A percentile compares a stretch with the other conserved stretches of the same genome.
Evolutionary conservation across 2,888 invertebrate species (phyloP).

Genomic region (Sarcophaga subvicina): DNA sequence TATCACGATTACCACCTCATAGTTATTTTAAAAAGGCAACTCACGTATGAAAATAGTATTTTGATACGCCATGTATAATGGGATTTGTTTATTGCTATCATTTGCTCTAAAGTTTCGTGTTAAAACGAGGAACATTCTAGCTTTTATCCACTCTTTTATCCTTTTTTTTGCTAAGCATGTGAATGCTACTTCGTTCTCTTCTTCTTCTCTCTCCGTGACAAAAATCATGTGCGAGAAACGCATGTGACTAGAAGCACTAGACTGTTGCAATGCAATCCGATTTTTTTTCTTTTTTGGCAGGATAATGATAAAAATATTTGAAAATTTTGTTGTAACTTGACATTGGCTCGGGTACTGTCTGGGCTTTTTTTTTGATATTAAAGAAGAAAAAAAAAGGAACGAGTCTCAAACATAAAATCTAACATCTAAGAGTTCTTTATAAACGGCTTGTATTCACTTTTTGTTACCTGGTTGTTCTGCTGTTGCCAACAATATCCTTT

Average conservation of each 20-base stretch:
- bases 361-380: slow-evolving; percentile 25
- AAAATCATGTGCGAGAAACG: slow-evolving; percentile 21
- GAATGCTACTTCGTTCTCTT: background rate
- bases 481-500: slow-evolving; percentile 39
- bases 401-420: background rate
- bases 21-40: slow-evolving; percentile 74
- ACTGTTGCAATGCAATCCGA: slow-evolving; percentile 57
- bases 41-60: slow-evolving; percentile 79
- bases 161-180: background rate
- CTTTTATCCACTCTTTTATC: slow-evolving; percentile 35
- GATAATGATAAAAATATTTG: slow-evolving; percentile 7
- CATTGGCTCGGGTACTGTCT: slow-evolving; percentile 51
- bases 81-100: slow-evolving; percentile 81
- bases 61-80: slow-evolving; percentile 80
- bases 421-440: too few relatives aligned
- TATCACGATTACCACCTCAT: slow-evolving; percentile 3
- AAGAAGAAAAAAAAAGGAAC: slow-evolving; percentile 5
- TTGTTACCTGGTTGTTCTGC: slow-evolving; percentile 35
- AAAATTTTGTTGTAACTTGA: slow-evolving; percentile 38
- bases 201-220: background rate
- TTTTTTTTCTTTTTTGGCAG: slow-evolving; percentile 16
- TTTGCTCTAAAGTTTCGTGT: slow-evolving; percentile 73
- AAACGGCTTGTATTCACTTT: background rate
- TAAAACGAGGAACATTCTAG: slow-evolving; percentile 55
- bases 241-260: slow-evolving; percentile 62